phyloP scores from a whole-genome alignment of 1,140 invertebrate species.

The Drosophila pandora region DNA sequence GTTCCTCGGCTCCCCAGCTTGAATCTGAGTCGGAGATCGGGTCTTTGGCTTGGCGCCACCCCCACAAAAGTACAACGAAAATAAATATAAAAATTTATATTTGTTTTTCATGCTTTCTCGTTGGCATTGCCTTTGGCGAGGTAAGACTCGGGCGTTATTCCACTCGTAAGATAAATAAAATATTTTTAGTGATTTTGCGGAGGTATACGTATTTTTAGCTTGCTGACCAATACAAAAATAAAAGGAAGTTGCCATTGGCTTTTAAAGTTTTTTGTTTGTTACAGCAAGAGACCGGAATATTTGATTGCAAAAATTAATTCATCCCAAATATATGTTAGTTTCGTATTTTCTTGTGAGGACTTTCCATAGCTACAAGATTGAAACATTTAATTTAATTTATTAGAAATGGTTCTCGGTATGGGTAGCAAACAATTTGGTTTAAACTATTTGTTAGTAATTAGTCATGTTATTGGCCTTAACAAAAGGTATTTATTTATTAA shows the following conservation, averaged over 20 bases:
- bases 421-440: too few species aligned
- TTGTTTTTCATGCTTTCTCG: slow-evolving; percentile 71
- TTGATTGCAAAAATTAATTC: not conserved
- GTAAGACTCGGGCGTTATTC: slow-evolving; percentile 53
- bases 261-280: slow-evolving; percentile 9
- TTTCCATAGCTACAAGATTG: too few species aligned
- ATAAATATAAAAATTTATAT: slow-evolving; percentile 54
- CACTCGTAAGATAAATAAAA: slow-evolving; percentile 58
- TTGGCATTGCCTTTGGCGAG: slow-evolving; percentile 63
- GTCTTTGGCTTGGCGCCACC: slow-evolving; percentile 62
- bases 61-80: slow-evolving; percentile 53
- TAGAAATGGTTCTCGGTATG: too few species aligned
- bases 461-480: too few species aligned
- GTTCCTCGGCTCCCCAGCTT: not conserved
- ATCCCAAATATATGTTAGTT: too few species aligned
- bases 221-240: slow-evolving; percentile 39
- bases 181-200: slow-evolving; percentile 47
- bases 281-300: not conserved
- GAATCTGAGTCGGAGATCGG: slow-evolving; percentile 1
- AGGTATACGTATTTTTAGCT: slow-evolving; percentile 14
- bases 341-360: too few species aligned
- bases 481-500: too few species aligned
- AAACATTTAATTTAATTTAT: too few species aligned
- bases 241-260: slow-evolving; percentile 26
- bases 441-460: too few species aligned